Evolutionary conservation across 2,797 vertebrate genomes (phyloP), one percentile per base, ranked within the genome.

Genomic region (Ctenosaura bakeri): DNA sequence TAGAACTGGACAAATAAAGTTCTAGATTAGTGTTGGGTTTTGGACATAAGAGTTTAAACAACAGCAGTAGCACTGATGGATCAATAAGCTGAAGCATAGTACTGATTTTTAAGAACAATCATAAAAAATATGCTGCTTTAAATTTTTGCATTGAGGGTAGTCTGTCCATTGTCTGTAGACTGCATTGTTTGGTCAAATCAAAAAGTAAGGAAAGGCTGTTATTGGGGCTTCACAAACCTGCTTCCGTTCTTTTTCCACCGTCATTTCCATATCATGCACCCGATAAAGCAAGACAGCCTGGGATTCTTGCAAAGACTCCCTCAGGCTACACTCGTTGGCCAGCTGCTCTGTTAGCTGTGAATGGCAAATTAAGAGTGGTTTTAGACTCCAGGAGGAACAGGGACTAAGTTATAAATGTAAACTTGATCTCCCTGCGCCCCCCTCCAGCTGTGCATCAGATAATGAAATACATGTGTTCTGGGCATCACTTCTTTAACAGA

Each of bases 191-290:
- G 42, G n/a, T 18, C 24, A n/a, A 77, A 83, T 54, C 10, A 69
- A 1, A 87, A 79, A 83, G 69, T 4, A 90, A 4, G 6, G 52
- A 56, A 22, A 46, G 42, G 14, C 85, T 64, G 16, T 46, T 76
- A 76, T 81, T 83, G 4, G 29, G 46, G 26, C 52, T 81, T 89
- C 85, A 88, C 56, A 64, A 92, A 98, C 98, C 96, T 97, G 96
- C 90, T 95, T 94, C 89, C 73, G 93, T 90, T 98, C 97, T 62
- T 87, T 84, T 85, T 97, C 97, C 92, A 97, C 96, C 18, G 90
- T 92, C 83, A 85, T 94, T 90, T 95, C 97, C 97, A 98, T 96
- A 90, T 97, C 97, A 86, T 97, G 93, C 77, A 98, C 94, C 77
- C 83, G 96, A 91, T 92, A 94, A 38, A 97, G 92, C 92, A 98